phyloP scores from a whole-genome alignment of 2,113 vertebrate genomes.

The Pterocles orientalis region DNA sequence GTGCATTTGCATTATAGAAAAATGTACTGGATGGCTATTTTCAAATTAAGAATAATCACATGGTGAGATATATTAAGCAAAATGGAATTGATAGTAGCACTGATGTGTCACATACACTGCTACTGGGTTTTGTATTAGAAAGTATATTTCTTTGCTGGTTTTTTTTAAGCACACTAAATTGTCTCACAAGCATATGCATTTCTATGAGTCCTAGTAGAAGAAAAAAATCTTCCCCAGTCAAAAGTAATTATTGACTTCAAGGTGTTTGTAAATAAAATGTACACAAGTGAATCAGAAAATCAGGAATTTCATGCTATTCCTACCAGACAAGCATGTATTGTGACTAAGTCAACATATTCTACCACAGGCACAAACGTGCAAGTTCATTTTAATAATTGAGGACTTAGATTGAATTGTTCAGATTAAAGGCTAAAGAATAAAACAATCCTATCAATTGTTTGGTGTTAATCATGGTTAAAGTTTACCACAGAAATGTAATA shows the following conservation, averaged over 20 bases:
- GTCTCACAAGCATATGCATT: neutral
- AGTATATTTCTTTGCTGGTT: neutral
- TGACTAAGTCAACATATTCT: neutral
- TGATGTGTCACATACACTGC: constrained; percentile 47
- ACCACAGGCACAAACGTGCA: neutral
- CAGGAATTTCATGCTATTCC: neutral
- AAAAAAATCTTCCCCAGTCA: neutral
- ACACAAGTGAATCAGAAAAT: neutral
- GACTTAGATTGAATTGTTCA: neutral
- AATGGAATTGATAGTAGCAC: constrained; percentile 36
- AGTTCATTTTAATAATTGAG: neutral
- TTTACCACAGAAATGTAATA: neutral
- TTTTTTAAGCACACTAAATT: neutral
- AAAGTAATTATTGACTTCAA: neutral
- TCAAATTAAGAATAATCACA: constrained; percentile 58
- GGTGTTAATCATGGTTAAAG: neutral
- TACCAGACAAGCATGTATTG: neutral
- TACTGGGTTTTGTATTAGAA: neutral
- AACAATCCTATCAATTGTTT: neutral
- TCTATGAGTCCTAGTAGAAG: neutral
- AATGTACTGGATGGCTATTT: constrained; percentile 44
- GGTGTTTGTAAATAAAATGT: neutral
- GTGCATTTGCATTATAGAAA: constrained; percentile 46
- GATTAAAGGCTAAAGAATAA: constrained; percentile 32
- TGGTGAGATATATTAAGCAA: constrained; percentile 30